Evolutionary conservation across 2,888 invertebrate species (phyloP).

Genomic region (Thalpophila matura): DNA sequence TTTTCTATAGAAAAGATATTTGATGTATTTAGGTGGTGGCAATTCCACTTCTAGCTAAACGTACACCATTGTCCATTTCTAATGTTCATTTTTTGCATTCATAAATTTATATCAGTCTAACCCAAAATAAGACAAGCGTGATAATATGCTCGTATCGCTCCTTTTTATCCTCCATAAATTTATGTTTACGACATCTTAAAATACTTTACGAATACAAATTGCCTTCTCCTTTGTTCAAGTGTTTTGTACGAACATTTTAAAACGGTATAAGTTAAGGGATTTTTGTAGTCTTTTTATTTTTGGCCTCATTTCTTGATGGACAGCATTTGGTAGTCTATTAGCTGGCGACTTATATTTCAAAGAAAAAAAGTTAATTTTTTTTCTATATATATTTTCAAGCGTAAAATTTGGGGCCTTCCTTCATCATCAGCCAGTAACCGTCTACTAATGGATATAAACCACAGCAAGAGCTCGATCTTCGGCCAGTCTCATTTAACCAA

Average conservation of each 20-base stretch:
- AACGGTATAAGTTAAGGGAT: conserved; percentile 23
- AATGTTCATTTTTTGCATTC: neutral
- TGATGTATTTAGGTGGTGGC: too few relatives aligned
- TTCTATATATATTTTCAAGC: too few relatives aligned
- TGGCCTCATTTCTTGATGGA: conserved; percentile 11
- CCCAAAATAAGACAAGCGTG: neutral
- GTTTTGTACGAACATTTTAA: conserved; percentile 32
- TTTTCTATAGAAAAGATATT: too few relatives aligned
- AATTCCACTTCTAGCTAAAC: too few relatives aligned
- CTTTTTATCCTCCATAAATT: conserved; percentile 32
- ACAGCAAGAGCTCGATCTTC: too few relatives aligned
- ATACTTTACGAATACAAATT: conserved; percentile 49
- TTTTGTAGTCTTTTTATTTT: neutral
- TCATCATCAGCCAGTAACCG: too few relatives aligned
- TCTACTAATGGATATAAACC: too few relatives aligned
- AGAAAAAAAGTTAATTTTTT: too few relatives aligned
- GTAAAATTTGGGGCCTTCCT: too few relatives aligned
- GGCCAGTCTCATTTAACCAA: too few relatives aligned
- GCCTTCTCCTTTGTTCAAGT: conserved; percentile 32
- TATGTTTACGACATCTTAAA: conserved; percentile 48
- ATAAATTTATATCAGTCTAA: neutral
- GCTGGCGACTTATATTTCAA: conserved; percentile 1
- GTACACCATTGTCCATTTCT: too few relatives aligned
- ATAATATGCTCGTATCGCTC: conserved; percentile 11
- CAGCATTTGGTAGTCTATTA: neutral